Conservation (phyloP, 2,888 invertebrate genomes). For the Melinopterus prodromus region DNA sequence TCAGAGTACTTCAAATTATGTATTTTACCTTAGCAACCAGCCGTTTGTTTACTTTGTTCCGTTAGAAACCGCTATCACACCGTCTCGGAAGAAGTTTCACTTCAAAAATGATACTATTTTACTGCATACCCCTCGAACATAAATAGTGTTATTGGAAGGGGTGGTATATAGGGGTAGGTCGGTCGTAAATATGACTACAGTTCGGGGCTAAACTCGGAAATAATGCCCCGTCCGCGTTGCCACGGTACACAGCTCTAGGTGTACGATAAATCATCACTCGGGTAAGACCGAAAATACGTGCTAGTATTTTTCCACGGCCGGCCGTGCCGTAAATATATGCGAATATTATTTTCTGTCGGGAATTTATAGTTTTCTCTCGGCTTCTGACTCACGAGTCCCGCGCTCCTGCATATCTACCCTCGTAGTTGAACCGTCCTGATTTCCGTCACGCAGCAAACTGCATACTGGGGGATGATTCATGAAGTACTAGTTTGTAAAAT, state of each 20-base stretch:
- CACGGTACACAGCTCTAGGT: background rate
- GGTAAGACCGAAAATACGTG: background rate
- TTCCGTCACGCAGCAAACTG: background rate
- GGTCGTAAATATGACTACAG: background rate
- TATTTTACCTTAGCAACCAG: too few relatives aligned
- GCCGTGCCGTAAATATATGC: background rate
- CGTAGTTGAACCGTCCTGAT: background rate
- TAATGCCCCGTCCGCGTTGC: background rate
- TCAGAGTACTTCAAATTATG: too few relatives aligned
- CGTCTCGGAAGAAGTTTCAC: too few relatives aligned
- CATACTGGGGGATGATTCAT: background rate
- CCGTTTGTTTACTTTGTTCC: too few relatives aligned
- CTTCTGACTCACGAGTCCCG: too few relatives aligned
- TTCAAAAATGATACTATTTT: background rate
- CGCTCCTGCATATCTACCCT: background rate
- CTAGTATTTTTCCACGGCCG: background rate
- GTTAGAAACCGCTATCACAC: too few relatives aligned
- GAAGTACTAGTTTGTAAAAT: too few relatives aligned
- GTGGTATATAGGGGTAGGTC: background rate
- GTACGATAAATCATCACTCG: background rate
- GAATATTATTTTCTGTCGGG: background rate
- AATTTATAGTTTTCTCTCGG: background rate
- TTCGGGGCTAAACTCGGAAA: background rate
- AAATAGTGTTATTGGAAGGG: background rate
- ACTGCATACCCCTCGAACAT: background rate